Conservation (phyloP, 2,113 vertebrate species). For the Patagioenas fasciata region DNA sequence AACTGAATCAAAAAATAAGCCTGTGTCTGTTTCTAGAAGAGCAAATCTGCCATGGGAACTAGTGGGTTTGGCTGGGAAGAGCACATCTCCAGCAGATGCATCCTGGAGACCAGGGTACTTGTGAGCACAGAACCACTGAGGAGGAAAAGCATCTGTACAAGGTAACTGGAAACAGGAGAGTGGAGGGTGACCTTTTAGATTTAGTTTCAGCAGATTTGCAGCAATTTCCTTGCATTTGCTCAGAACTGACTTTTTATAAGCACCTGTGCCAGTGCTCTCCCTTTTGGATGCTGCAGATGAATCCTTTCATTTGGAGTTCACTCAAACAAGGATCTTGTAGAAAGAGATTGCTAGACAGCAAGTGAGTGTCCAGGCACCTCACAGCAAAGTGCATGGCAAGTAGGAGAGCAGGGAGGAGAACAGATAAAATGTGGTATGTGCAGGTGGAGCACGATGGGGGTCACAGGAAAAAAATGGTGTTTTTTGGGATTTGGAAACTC, state of each 20-base stretch:
- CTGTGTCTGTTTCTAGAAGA: not conserved
- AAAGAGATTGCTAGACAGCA: not conserved
- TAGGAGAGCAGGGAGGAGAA: not conserved
- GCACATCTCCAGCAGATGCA: not conserved
- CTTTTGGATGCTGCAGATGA: not conserved
- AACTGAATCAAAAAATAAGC: not conserved
- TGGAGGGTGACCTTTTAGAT: not conserved
- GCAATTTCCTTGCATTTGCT: not conserved
- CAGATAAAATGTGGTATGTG: not conserved
- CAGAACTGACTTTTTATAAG: not conserved
- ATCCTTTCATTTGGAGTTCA: not conserved
- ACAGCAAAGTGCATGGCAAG: fast-evolving
- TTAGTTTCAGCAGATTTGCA: not conserved
- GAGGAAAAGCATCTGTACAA: not conserved
- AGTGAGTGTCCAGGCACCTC: not conserved
- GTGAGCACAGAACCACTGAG: not conserved
- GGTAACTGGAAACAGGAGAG: not conserved
- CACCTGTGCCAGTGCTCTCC: not conserved
- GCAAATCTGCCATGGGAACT: not conserved
- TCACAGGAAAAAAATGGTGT: not conserved
- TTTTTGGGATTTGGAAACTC: not conserved
- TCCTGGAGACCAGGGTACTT: not conserved
- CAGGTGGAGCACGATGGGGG: not conserved
- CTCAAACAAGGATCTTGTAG: not conserved
- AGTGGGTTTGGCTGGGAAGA: not conserved